Base-by-base conservation (phyloP, 2,888 invertebrate species). In the Plebejus anna region DNA sequence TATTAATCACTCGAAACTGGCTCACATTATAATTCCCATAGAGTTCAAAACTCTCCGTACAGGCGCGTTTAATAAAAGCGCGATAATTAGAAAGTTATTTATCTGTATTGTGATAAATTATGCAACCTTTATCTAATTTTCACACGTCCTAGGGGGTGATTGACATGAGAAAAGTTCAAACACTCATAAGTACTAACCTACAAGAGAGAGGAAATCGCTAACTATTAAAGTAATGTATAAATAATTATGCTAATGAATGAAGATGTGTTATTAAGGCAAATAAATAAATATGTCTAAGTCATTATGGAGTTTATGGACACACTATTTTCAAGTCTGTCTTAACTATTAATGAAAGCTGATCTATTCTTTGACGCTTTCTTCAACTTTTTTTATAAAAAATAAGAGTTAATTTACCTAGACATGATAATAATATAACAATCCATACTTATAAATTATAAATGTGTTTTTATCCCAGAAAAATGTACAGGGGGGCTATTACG, bases 41-140 rank as follows among this genome's bases (percentile, higher is more conserved):
- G 51, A 55, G 73, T 32, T 55, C 42, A 71, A 42, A 71, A 71
- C 22, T 9, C 13, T 73, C 55, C 73, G 51, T 55, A 11, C 51
- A 9, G 42, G 72, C 9, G n/a, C 55, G 55, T 16, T 32, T 72
- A 72, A 22, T 28, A 51, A 32, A 51, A 32, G 32, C 73, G 3
- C 32, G 47, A 73, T 73, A 55, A 73, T 73, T 16, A 73, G 73
- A 73, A 73, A 73, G 73, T 55, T 51, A 16, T 73, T 71, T 73
- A 32, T 73, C 36, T 73, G 28, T 73, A 32, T 73, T 73, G n/a
- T 73, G 55, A 32, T 73, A 55, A 73, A 47, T 73, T 73, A 73
- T 73, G 73, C 73, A 32, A 73, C 55, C 51, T 73, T 73, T 73
- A 73, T 55, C 55, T 73, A 72, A 72, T 72, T 47, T 73, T 73